Conservation (phyloP, 2,113 vertebrate genomes). For the Copsychus sechellarum region DNA sequence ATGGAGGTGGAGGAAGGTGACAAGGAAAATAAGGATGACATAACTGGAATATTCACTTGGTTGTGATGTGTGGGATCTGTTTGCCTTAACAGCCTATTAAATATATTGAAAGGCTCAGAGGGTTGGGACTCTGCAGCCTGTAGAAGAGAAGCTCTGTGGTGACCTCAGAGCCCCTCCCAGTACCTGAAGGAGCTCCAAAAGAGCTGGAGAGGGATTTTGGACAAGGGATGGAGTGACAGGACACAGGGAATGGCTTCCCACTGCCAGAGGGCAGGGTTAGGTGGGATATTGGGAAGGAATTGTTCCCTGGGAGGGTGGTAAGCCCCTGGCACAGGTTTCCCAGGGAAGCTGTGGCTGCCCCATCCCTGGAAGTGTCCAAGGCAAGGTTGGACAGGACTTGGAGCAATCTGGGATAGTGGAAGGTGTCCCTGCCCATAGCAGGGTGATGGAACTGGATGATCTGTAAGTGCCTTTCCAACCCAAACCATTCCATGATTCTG, state of each 20-base stretch:
- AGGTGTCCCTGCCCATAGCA: neutral
- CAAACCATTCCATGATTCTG: neutral
- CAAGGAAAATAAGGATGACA: neutral
- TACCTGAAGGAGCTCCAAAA: neutral
- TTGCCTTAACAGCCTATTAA: neutral
- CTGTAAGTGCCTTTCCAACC: too few relatives aligned
- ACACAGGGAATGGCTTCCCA: neutral
- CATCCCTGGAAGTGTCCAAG: neutral
- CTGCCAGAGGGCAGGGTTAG: neutral
- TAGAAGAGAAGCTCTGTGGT: neutral
- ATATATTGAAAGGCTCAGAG: neutral
- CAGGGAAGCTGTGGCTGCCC: neutral
- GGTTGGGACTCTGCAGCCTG: neutral
- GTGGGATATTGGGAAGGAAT: neutral
- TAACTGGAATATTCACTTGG: neutral
- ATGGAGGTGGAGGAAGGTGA: neutral
- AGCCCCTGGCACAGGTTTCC: fast-evolving
- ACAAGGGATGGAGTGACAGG: neutral
- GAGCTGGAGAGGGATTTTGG: neutral
- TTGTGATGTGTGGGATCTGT: neutral
- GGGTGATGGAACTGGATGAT: fast-evolving
- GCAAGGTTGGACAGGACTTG: fast-evolving
- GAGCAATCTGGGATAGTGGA: neutral
- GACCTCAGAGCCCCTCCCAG: neutral
- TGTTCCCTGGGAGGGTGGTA: fast-evolving